phyloP scores from a whole-genome alignment of 2,113 vertebrate species.

The Pithys albifrons region DNA sequence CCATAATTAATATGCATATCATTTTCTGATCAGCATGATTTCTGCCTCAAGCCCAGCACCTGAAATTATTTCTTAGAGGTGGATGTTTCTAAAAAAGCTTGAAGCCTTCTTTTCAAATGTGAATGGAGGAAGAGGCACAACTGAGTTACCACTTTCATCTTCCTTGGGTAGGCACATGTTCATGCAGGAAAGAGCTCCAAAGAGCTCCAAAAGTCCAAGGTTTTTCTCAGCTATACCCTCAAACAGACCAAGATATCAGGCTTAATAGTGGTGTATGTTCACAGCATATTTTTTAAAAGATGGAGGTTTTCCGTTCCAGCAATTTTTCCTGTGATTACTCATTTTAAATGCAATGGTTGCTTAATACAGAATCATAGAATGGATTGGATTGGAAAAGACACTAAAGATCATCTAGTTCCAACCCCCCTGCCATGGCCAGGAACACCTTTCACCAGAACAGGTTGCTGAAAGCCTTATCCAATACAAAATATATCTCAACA shows the following conservation, averaged over 20 bases:
- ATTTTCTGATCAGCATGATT: slow-evolving; percentile 12
- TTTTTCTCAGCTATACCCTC: neutral
- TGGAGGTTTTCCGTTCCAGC: neutral
- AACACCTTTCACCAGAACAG: neutral
- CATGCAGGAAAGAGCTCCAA: neutral
- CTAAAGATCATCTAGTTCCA: neutral
- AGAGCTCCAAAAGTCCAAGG: neutral
- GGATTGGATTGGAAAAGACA: neutral
- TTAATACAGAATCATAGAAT: neutral
- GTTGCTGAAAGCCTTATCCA: neutral
- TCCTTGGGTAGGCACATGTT: neutral
- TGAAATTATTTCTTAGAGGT: neutral
- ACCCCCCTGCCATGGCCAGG: neutral
- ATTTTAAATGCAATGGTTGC: neutral
- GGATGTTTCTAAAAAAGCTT: neutral
- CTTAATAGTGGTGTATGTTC: neutral
- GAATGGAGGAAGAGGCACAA: neutral
- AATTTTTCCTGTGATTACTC: neutral
- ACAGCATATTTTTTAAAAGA: neutral
- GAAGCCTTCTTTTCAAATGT: neutral
- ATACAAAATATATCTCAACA: neutral
- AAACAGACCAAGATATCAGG: neutral
- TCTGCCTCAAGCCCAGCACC: neutral
- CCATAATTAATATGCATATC: neutral
- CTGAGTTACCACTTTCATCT: neutral